Evolutionary conservation across 2,797 vertebrate species (phyloP), one percentile per base, ranked within the genome.

Genomic region (Chanos chanos): DNA sequence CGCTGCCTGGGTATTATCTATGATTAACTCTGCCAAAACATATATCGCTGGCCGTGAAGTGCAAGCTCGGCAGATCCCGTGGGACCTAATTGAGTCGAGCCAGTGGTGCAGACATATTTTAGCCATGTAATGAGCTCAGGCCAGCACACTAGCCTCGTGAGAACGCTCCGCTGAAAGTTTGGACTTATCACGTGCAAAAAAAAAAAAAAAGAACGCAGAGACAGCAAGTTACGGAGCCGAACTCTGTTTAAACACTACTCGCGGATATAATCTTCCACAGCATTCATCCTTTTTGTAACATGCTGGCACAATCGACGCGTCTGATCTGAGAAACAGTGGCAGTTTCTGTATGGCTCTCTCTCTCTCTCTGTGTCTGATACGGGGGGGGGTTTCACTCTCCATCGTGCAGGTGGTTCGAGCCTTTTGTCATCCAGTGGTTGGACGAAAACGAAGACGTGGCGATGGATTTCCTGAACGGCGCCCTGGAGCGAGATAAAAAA

Each of bases 361-460:
- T 34, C 18, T 41, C 48, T 8, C 16, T 40, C 16, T 1, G 7
- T 40, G 19, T 47, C 64, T 61, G 65, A 51, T n/a, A n/a, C n/a
- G n/a, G n/a, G n/a, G n/a, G n/a, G n/a, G n/a, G n/a, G n/a, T n/a
- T n/a, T n/a, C n/a, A n/a, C n/a, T n/a, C n/a, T n/a, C n/a, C n/a
- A n/a, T 40, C 21, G 28, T 39, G 58, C 59, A 99, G 97, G 78
- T 99, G 97, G 97, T 99, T 99, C 55, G 96, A 98, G 64, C 94
- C 97, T 2, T 99, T 99, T 78, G 97, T 97, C 67, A 96, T 99
- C 75, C 95, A 99, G 80, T 99, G 97, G 97, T 86, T 99, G 52
- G 95, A 94, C 76, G 97, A 99, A 85, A 99, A 99, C 10, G 97
- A 99, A 81, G 96, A 93, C 4, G 94, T 97, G 13, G 93, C 95